Base-by-base conservation (phyloP, 2,113 vertebrate genomes). In the Lathamus discolor region DNA sequence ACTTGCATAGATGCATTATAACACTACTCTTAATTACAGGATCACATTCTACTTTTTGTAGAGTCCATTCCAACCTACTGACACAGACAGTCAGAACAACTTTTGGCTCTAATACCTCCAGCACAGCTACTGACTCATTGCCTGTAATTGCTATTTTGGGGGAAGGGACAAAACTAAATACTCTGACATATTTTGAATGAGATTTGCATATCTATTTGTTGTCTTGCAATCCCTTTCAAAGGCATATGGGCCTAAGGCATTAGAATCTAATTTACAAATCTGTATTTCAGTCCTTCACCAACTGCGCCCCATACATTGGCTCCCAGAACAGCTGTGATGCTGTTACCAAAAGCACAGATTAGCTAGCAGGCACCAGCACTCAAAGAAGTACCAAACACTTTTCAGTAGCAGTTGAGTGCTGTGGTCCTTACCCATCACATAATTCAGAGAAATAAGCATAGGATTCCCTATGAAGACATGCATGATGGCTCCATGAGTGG, bases 21-120 rank as follows among this genome's bases (percentile, higher is more conserved):
- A 54, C 17, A 72, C 66, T 73, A 55, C 43, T 86, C 74, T 78
- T 96, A 97, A 97, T 96, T 90, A 94, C 61, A 93, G 76, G 83
- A 77, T 86, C 33, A 44, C 35, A 35, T 66, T 79, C 59, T 83
- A 29, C 87, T 80, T 88, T 87, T 92, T 66, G 44, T n/a, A 13
- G 68, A 84, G 66, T 72, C 73, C 55, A 59, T 94, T 94, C 85
- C 93, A 81, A 80, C 17, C 54, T 92, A 51, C 85, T 95, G 92
- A 83, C 62, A 55, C 66, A 88, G 29, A 51, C 52, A 96, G 68
- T 88, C 68, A 81, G 61, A 75, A 72, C 10, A 78, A 63, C 39
- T 84, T 83, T 62, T 78, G 37, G 31, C 46, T 94, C 83, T 69
- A 80, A 83, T 88, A 54, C 86, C 72, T 49, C 37, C 33, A 66